phyloP scores from a whole-genome alignment of 2,888 invertebrate genomes.

The Tetropium fuscum region DNA sequence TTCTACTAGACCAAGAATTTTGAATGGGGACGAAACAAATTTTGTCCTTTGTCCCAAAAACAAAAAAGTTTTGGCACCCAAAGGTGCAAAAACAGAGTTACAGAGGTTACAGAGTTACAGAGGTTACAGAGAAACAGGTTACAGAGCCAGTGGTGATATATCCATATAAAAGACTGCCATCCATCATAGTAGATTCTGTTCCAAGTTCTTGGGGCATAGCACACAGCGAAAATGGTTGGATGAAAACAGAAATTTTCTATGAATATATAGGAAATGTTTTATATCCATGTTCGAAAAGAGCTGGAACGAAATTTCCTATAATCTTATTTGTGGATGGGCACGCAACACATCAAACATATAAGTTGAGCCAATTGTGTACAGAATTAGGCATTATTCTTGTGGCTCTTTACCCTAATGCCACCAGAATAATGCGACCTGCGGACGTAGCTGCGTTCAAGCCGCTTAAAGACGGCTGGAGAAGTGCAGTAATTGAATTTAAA shows the following conservation, averaged over 20 bases:
- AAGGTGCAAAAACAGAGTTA: neutral
- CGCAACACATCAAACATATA: too few relatives aligned
- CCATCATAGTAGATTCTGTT: conserved; percentile 11
- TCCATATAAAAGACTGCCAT: conserved; percentile 27
- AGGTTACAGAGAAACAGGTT: conserved; percentile 7
- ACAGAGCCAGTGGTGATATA: conserved; percentile 29
- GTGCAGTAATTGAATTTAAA: too few relatives aligned
- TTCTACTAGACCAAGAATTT: conserved; percentile 37
- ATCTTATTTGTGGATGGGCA: too few relatives aligned
- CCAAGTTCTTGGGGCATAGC: conserved; percentile 32
- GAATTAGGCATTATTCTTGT: too few relatives aligned
- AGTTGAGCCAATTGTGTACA: too few relatives aligned
- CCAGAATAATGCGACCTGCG: too few relatives aligned
- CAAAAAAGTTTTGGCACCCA: conserved; percentile 18
- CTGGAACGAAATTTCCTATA: too few relatives aligned
- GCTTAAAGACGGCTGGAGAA: too few relatives aligned
- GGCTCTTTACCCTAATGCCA: too few relatives aligned
- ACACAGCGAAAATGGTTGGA: conserved; percentile 33
- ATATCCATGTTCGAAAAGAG: too few relatives aligned
- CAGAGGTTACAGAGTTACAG: neutral
- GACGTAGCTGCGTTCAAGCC: too few relatives aligned
- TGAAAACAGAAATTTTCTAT: conserved; percentile 35
- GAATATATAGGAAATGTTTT: conserved; percentile 26
- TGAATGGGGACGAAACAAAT: conserved; percentile 33
- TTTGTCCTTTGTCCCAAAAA: conserved; percentile 27